phyloP scores from a whole-genome alignment of 2,113 vertebrate species.

The Ictidomys tridecemlineatus region DNA sequence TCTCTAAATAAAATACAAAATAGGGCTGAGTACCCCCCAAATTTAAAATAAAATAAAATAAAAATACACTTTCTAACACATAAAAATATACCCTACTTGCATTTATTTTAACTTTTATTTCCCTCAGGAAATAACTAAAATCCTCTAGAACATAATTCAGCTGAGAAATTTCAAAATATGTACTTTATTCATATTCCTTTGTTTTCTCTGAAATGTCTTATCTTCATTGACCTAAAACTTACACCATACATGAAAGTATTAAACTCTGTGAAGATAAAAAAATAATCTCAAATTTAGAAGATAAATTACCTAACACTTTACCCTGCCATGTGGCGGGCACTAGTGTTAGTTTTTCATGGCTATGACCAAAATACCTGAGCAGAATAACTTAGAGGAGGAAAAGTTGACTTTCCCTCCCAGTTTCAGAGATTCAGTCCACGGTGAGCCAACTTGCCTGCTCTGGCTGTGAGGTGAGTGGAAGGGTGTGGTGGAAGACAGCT shows the following conservation, averaged over 20 bases:
- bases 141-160: neutral
- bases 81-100: neutral
- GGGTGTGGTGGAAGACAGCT: too few relatives aligned
- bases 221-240: neutral
- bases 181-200: neutral
- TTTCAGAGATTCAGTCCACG: too few relatives aligned
- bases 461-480: too few relatives aligned
- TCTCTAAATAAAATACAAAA: too few relatives aligned
- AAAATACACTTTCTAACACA: neutral
- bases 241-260: neutral
- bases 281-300: neutral
- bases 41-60: neutral
- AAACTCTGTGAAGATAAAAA: neutral
- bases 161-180: neutral
- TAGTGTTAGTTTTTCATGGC: too few relatives aligned
- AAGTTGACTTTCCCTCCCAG: too few relatives aligned
- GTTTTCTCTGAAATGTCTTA: neutral
- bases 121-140: neutral
- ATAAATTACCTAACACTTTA: neutral
- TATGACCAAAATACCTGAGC: too few relatives aligned
- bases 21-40: too few relatives aligned
- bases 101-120: neutral
- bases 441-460: too few relatives aligned
- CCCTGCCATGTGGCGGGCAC: neutral
- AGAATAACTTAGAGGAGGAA: too few relatives aligned